These are phyloP conservation scores for Goniozus legneri DNA, from an alignment of 1,140 invertebrate genomes.

Conservation along the genomic window DNA sequence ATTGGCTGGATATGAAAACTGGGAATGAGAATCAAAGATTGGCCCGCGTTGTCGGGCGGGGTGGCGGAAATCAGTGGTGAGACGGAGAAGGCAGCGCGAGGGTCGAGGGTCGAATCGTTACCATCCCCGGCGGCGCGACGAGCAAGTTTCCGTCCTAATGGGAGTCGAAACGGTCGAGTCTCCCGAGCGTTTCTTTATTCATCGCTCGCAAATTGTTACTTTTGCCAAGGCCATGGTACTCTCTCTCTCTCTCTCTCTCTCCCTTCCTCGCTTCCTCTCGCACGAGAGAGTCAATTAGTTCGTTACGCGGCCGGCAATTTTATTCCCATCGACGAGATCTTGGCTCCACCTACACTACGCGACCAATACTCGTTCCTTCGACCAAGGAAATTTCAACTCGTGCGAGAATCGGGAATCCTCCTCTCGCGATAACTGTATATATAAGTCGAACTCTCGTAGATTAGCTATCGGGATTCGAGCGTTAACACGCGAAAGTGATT, in stretches of 20 bases:
- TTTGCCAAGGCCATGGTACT: neutral
- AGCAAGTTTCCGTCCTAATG: constrained; percentile 16
- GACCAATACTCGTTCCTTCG: too few relatives aligned
- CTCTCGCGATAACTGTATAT: too few relatives aligned
- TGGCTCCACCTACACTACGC: too few relatives aligned
- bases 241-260: neutral
- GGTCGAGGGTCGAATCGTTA: constrained; percentile 11
- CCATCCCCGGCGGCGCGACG: constrained; percentile 4
- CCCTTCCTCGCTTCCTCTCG: too few relatives aligned
- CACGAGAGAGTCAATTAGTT: constrained; percentile 25
- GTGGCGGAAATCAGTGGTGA: neutral
- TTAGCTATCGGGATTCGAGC: too few relatives aligned
- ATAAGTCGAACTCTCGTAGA: too few relatives aligned
- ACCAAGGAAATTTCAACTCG: too few relatives aligned
- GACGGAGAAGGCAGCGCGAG: neutral
- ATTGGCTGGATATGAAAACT: neutral
- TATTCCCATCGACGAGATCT: constrained; percentile 11
- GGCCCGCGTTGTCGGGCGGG: too few relatives aligned
- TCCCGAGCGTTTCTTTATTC: constrained; percentile 23
- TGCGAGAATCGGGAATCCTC: too few relatives aligned
- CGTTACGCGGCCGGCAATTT: constrained; percentile 16
- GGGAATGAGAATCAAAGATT: neutral
- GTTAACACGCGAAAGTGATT: too few relatives aligned
- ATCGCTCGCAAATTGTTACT: constrained; percentile 24
- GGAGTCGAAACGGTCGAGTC: constrained; percentile 15